Evolutionary conservation across 2,113 vertebrate genomes (phyloP).

Genomic region (Pitta sordida): DNA sequence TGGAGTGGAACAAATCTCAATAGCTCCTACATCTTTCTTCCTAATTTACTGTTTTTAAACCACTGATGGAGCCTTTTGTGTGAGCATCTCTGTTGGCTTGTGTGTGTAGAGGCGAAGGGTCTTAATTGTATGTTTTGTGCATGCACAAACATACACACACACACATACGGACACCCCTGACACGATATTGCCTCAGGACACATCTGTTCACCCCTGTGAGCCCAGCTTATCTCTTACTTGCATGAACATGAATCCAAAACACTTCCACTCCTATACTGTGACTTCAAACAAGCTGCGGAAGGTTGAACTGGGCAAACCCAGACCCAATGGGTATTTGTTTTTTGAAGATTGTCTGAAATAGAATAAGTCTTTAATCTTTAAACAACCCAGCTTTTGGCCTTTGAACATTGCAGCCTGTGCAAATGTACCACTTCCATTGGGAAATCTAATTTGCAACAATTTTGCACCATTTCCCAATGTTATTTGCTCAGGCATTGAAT

Average conservation of each 20-base stretch:
- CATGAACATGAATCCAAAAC: background rate
- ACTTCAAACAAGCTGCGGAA: background rate
- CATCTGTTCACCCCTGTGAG: background rate
- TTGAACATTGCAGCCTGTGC: background rate
- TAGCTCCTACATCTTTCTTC: background rate
- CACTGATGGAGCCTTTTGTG: background rate
- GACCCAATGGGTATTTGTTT: background rate
- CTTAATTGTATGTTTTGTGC: background rate
- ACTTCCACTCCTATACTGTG: background rate
- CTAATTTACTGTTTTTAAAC: background rate
- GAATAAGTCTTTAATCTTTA: conserved; percentile 11
- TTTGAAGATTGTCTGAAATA: background rate
- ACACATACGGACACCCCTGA: fast-evolving
- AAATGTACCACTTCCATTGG: background rate
- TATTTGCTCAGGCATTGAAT: background rate
- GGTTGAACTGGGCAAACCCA: background rate
- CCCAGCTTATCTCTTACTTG: background rate
- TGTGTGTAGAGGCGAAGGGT: background rate
- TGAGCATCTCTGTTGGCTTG: no score
- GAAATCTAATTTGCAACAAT: background rate
- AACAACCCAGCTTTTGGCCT: background rate
- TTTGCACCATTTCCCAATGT: background rate
- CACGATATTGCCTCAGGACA: background rate
- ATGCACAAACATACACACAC: background rate
- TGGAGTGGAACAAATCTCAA: background rate